phyloP scores from a whole-genome alignment of 2,797 vertebrate species.

The Gorsachius magnificus region DNA sequence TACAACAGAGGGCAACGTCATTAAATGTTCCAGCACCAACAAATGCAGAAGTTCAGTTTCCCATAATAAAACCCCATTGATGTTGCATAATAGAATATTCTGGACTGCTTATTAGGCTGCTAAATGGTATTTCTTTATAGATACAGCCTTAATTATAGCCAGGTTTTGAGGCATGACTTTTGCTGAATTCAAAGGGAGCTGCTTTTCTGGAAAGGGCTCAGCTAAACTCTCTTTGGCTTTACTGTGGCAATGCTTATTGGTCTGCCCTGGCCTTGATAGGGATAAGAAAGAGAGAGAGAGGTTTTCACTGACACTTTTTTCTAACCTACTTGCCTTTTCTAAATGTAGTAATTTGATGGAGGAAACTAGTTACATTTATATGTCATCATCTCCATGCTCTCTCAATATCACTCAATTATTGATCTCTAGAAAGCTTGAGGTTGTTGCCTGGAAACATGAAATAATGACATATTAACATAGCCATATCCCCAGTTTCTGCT shows the following conservation, averaged over 20 bases:
- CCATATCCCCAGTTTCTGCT: neutral
- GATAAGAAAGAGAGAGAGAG: neutral
- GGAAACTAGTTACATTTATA: neutral
- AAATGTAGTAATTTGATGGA: neutral
- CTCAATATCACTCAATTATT: neutral
- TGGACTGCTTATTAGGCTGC: neutral
- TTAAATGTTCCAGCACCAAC: conserved; percentile 9
- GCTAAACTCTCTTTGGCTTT: neutral
- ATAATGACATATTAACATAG: neutral
- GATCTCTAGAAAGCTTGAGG: neutral
- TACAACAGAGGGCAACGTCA: neutral
- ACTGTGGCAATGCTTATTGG: neutral
- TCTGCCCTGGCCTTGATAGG: neutral
- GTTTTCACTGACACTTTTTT: neutral
- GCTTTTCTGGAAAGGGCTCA: neutral
- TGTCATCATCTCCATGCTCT: neutral
- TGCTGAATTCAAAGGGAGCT: neutral
- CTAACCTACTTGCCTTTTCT: neutral
- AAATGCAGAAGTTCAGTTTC: conserved; percentile 27
- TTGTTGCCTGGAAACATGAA: neutral
- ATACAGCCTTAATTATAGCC: conserved; percentile 31
- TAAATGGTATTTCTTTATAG: conserved; percentile 27
- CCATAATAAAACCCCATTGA: conserved; percentile 25
- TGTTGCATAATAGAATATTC: neutral
- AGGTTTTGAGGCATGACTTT: neutral